Conservation (phyloP, 2,113 vertebrate species). For the Eptesicus fuscus region DNA sequence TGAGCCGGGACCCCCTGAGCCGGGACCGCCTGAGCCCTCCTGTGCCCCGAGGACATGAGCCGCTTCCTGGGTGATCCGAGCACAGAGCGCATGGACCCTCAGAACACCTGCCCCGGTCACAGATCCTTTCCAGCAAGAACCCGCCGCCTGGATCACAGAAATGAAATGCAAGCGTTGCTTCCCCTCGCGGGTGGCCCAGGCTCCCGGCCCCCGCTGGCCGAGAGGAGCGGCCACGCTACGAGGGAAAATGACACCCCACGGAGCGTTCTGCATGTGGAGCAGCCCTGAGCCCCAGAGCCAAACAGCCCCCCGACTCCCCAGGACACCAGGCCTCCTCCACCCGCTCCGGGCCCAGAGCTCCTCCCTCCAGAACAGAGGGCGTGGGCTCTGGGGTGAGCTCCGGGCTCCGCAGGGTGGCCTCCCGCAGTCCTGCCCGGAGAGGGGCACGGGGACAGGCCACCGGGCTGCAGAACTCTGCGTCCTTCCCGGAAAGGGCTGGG, state of each 20-base stretch:
- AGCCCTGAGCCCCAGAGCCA: not conserved
- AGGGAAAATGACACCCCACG: too few relatives aligned
- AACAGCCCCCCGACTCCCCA: not conserved
- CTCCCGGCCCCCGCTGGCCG: rapidly evolving
- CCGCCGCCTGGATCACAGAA: not conserved
- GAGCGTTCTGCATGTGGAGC: not conserved
- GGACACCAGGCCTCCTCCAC: not conserved
- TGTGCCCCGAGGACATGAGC: not conserved
- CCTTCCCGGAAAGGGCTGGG: not conserved
- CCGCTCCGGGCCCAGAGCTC: not conserved
- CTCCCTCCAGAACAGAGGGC: not conserved
- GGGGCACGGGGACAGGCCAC: not conserved
- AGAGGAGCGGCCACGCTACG: not conserved
- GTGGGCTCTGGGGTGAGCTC: not conserved
- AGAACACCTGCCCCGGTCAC: not conserved
- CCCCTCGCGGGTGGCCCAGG: not conserved
- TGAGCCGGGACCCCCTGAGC: too few relatives aligned
- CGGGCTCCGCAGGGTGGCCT: rapidly evolving
- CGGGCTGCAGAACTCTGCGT: rapidly evolving
- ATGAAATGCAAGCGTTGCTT: not conserved
- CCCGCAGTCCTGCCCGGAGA: not conserved
- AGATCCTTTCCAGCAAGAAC: not conserved
- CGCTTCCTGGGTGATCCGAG: not conserved
- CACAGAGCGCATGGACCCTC: not conserved
- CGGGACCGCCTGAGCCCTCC: too few relatives aligned